These are phyloP conservation scores for Genyomyrus donnyi DNA, from an alignment of 2,113 vertebrate genomes.

Conservation along the genomic window DNA sequence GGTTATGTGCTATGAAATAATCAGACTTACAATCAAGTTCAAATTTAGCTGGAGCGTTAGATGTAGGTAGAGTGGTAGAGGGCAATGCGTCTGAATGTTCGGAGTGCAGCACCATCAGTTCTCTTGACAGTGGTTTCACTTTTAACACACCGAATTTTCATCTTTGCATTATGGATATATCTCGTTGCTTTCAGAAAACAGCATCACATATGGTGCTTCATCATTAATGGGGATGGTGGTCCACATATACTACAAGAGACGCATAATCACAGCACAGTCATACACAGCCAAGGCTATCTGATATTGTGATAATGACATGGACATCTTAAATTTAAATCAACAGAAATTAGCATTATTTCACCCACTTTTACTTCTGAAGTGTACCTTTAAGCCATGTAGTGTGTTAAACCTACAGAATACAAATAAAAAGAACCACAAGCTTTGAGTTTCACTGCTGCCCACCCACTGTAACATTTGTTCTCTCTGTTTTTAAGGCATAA, in stretches of 20 bases:
- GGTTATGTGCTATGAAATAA: not conserved
- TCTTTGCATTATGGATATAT: not conserved
- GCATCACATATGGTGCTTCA: not conserved
- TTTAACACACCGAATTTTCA: not conserved
- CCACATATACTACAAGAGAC: not conserved
- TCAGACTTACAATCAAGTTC: not conserved
- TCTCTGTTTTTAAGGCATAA: not conserved
- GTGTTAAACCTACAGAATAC: not conserved
- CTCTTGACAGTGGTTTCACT: not conserved
- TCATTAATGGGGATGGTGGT: not conserved
- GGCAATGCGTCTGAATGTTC: not conserved
- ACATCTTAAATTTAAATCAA: not conserved
- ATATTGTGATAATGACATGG: not conserved
- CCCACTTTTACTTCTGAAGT: not conserved
- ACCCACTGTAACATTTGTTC: not conserved
- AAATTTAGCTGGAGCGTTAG: not conserved
- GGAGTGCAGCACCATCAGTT: not conserved
- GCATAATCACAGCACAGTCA: not conserved
- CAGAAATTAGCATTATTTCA: not conserved
- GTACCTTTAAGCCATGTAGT: not conserved
- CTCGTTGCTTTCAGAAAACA: not conserved
- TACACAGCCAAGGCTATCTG: not conserved
- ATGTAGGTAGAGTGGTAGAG: not conserved
- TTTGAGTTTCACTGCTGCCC: not conserved
- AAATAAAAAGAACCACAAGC: not conserved